These are phyloP conservation scores for Gerosis bhagava DNA, from an alignment of 2,888 invertebrate genomes.

Conservation along the genomic window DNA sequence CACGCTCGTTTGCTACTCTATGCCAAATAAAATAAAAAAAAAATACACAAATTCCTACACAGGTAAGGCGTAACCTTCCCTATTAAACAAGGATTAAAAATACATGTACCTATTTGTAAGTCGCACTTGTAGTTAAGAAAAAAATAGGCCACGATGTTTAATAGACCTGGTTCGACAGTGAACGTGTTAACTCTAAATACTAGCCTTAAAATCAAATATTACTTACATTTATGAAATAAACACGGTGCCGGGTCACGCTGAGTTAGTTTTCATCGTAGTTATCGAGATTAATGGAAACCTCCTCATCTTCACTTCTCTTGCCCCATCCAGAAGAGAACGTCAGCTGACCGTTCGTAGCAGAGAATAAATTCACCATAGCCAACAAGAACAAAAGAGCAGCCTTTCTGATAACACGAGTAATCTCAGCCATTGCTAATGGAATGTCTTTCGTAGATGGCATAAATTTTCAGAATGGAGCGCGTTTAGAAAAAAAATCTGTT, in stretches of 20 bases:
- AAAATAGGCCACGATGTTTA: too few species aligned
- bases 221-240: not conserved
- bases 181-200: too few species aligned
- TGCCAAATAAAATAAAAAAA: too few species aligned
- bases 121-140: too few species aligned
- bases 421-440: constrained; percentile 29
- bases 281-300: constrained; percentile 34
- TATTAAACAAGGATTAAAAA: too few species aligned
- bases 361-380: constrained; percentile 43
- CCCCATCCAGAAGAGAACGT: constrained; percentile 83
- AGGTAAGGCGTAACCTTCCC: too few species aligned
- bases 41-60: too few species aligned
- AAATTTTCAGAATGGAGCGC: constrained; percentile 13
- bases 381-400: constrained; percentile 33
- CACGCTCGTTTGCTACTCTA: too few species aligned
- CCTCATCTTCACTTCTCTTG: constrained; percentile 55
- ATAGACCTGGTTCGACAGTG: too few species aligned
- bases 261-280: constrained; percentile 22
- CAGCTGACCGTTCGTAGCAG: constrained; percentile 66
- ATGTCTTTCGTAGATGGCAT: not conserved
- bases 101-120: too few species aligned
- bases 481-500: too few species aligned
- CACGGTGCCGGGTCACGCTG: not conserved
- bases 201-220: too few species aligned
- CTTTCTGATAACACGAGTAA: constrained; percentile 32